Percentiles rank a stretch among this genome's conserved stretches.
These are phyloP conservation scores for Tupaia tana DNA, from an alignment of 2,113 vertebrate genomes.

Conservation along the genomic window DNA sequence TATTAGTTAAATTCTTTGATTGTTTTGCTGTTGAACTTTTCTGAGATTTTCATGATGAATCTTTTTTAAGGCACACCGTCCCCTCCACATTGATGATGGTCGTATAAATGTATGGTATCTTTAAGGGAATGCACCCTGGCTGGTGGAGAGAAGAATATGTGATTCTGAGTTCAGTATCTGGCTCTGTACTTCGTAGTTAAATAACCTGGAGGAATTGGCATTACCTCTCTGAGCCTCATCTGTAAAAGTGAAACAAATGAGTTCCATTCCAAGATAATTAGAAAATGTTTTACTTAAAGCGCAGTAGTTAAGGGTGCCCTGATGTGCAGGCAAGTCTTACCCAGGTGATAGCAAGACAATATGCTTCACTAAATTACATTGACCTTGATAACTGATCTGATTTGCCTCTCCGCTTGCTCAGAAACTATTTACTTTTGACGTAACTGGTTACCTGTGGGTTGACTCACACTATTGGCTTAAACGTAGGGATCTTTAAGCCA, in stretches of 20 bases:
- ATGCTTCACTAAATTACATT: not conserved
- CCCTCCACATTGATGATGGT: accelerated
- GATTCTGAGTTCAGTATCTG: not conserved
- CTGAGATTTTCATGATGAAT: not conserved
- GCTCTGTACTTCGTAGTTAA: not conserved
- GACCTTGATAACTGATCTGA: not conserved
- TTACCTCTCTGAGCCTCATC: not conserved
- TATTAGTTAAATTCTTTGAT: not conserved
- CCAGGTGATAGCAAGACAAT: not conserved
- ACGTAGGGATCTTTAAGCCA: not conserved
- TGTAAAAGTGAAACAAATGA: not conserved
- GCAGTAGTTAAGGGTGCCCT: no score
- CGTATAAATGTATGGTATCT: not conserved
- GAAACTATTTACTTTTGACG: not conserved
- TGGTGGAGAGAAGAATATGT: not conserved
- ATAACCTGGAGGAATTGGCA: not conserved
- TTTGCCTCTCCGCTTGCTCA: not conserved
- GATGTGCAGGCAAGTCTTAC: not conserved
- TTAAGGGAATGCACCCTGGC: not conserved
- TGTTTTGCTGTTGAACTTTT: not conserved
- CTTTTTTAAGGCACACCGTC: not conserved
- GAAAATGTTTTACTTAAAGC: not conserved
- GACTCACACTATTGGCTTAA: not conserved
- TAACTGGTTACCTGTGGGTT: not conserved
- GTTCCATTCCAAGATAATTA: not conserved